Evolutionary conservation across 1,140 invertebrate genomes (phyloP), one percentile per base, ranked within the genome.

Genomic region (Phymorhynchus buccinoides): DNA sequence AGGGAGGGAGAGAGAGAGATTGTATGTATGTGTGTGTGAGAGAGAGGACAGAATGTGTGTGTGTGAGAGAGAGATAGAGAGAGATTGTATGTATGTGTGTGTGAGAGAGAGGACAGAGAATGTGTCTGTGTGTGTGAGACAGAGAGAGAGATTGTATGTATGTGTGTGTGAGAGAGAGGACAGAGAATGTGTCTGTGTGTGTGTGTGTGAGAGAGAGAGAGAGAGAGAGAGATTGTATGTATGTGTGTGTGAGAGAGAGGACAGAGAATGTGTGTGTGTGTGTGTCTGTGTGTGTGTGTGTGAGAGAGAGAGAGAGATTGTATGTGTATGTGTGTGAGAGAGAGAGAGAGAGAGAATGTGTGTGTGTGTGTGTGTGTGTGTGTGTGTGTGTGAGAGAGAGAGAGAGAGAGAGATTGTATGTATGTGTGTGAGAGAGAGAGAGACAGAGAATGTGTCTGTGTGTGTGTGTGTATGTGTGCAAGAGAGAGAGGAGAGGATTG

Each of bases 151-250:
- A n/a, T n/a, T n/a, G n/a, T 66, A 12, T 83, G n/a, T n/a, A n/a
- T n/a, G n/a, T n/a, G n/a, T n/a, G 35, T 86, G 27, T 87, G 39
- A 71, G 84, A 80, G 83, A 62, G 86, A 84, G 44, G 86, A 77
- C 42, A n/a, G 84, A 85, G 80, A 78, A 62, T 71, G 52, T 35
- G 83, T 56, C 12, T 56, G 52, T 71, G 12, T 71, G 1, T 71
- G 3, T 71, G 66, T 71, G 52, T 56, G 12, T 14, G 27, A 14
- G 52, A 56, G 27, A 14, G 52, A 14, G 52, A n/a, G n/a, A n/a
- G 52, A 14, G 52, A 14, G 52, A 14, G 52, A 14, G 52, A 14
- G 52, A 12, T n/a, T n/a, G 48, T 52, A 18, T 52, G 2, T 52
- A 14, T 52, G 71, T 37, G 71, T 37, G 37, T 73, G 12, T 56